Conservation (phyloP, 2,113 vertebrate genomes). For the Coregonus clupeaformis region DNA sequence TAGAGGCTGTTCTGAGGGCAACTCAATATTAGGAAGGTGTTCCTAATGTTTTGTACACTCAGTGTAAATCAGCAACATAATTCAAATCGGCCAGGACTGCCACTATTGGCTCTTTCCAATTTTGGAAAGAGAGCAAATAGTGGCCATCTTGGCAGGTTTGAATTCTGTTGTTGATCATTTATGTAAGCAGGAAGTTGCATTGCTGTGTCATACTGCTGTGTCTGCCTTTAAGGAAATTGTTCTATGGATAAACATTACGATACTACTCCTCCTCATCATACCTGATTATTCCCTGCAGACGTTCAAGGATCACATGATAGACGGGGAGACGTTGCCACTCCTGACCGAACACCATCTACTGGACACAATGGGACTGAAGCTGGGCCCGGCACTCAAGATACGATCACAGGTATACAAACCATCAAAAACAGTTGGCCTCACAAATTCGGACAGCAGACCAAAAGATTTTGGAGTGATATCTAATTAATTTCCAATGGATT, state of each 20-base stretch:
- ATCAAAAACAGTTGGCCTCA: conserved; percentile 11
- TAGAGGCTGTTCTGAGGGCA: no score
- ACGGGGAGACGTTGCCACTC: conserved; percentile 91
- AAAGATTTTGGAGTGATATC: not conserved
- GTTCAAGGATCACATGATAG: conserved; percentile 95
- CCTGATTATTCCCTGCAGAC: conserved; percentile 60
- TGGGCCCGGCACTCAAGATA: conserved; percentile 93
- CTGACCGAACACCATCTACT: conserved; percentile 94
- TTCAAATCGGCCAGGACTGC: no score
- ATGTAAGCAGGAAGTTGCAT: no score
- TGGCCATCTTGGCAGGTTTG: no score
- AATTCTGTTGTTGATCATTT: no score
- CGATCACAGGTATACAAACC: conserved; percentile 88
- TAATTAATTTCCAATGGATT: not conserved
- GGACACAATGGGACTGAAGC: conserved; percentile 90
- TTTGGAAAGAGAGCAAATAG: no score
- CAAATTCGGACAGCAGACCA: not conserved
- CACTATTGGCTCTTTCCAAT: no score
- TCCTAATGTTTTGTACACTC: no score
- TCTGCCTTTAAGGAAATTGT: not conserved
- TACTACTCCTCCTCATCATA: not conserved
- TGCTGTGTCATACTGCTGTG: no score
- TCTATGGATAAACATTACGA: not conserved
- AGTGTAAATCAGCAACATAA: no score
- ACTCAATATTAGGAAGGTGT: no score